phyloP scores from a whole-genome alignment of 2,113 vertebrate genomes.

The Electrona antarctica region DNA sequence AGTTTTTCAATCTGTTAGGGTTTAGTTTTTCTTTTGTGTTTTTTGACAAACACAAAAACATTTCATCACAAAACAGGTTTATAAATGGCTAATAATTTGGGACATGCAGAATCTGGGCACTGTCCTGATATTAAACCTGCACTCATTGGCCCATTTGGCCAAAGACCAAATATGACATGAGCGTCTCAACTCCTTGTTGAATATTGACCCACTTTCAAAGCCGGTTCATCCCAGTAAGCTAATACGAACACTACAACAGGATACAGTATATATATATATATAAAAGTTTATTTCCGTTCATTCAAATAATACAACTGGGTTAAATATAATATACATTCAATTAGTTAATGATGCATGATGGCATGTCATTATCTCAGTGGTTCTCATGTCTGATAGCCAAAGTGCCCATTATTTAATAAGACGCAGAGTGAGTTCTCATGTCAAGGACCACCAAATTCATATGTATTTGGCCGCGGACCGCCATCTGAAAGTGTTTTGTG shows the following conservation, averaged over 20 bases:
- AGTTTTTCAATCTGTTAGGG: too few species aligned
- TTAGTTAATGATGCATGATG: slow-evolving; percentile 46
- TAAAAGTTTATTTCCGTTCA: slow-evolving; percentile 74
- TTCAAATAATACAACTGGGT: slow-evolving; percentile 54
- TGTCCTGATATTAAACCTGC: background rate
- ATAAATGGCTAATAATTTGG: background rate
- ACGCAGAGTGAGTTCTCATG: too few species aligned
- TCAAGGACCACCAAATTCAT: too few species aligned
- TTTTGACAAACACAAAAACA: too few species aligned
- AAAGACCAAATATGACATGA: background rate
- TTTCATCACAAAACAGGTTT: too few species aligned
- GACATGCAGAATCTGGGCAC: background rate
- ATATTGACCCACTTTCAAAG: background rate
- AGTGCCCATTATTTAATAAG: too few species aligned
- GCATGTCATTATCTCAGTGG: too few species aligned
- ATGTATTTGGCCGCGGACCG: too few species aligned
- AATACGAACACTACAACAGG: slow-evolving; percentile 26
- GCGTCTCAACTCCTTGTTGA: background rate
- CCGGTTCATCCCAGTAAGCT: background rate
- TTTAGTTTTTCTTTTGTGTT: too few species aligned
- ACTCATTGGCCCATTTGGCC: background rate
- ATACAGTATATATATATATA: slow-evolving; percentile 42
- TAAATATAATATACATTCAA: slow-evolving; percentile 53
- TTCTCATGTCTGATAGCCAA: too few species aligned
- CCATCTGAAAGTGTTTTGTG: too few species aligned